Conservation (phyloP, 37 sponge, comb jelly and placozoan genomes). For the Cliona cf. orientalis region DNA sequence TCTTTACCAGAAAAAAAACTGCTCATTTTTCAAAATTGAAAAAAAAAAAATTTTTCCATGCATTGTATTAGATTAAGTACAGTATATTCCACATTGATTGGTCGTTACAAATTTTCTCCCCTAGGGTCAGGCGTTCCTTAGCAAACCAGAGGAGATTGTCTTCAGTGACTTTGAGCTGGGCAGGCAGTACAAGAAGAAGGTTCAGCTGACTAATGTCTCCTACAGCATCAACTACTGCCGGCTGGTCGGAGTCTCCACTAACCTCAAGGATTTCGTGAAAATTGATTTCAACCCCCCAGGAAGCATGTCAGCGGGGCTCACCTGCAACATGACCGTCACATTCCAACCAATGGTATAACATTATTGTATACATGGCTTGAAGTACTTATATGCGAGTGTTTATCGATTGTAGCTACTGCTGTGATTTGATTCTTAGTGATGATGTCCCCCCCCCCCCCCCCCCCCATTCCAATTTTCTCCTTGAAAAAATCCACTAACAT, state of each 20-base stretch:
- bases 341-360: conserved; percentile 81
- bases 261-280: conserved; percentile 76
- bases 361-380: background rate
- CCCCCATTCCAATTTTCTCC: too few species aligned
- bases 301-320: conserved; percentile 91
- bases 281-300: conserved; percentile 92
- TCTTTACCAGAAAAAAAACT: too few species aligned
- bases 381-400: background rate
- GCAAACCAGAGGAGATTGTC: conserved; percentile 80
- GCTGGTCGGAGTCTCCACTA: conserved; percentile 70
- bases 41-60: too few species aligned
- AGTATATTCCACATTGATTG: background rate
- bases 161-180: conserved; percentile 91
- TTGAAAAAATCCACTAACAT: background rate
- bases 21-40: background rate
- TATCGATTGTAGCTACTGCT: background rate
- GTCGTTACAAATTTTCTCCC: background rate
- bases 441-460: too few species aligned
- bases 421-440: too few species aligned
- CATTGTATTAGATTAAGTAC: too few species aligned
- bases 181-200: conserved; percentile 44
- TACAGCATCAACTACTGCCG: conserved; percentile 90
- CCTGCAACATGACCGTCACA: conserved; percentile 81
- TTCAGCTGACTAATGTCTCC: conserved; percentile 93
- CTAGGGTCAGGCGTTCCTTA: conserved; percentile 81